phyloP scores from a whole-genome alignment of 2,113 vertebrate species.

The Xiphophorus maculatus region DNA sequence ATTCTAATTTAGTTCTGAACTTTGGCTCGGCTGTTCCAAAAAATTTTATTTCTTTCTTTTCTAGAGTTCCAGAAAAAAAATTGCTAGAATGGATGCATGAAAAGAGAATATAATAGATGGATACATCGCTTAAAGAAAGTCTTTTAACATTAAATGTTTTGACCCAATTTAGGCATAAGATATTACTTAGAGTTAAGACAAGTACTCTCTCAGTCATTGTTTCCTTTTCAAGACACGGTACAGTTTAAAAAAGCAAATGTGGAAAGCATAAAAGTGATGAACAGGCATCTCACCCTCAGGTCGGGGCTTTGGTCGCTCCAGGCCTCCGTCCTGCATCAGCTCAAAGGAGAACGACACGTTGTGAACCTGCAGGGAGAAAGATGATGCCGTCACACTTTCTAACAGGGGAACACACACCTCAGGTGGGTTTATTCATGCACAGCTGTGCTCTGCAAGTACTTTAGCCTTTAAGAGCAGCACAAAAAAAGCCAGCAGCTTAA shows the following conservation, averaged over 20 bases:
- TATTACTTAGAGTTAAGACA: too few relatives aligned
- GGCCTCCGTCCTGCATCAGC: conserved; percentile 96
- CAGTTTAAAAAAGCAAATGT: background rate
- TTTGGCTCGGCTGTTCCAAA: too few relatives aligned
- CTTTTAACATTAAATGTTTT: background rate
- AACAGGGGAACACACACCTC: conserved; percentile 37
- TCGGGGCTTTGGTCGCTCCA: conserved; percentile 95
- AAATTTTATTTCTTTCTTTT: too few relatives aligned
- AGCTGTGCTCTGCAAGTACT: conserved; percentile 39
- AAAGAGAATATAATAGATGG: background rate
- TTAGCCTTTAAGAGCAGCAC: conserved; percentile 6
- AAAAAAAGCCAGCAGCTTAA: too few relatives aligned
- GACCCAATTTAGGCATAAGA: background rate
- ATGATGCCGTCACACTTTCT: background rate
- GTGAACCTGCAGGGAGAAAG: conserved; percentile 83
- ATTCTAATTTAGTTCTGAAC: too few relatives aligned
- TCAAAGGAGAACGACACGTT: conserved; percentile 97
- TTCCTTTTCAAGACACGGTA: too few relatives aligned
- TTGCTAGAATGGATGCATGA: background rate
- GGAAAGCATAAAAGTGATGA: background rate
- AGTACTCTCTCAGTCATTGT: too few relatives aligned
- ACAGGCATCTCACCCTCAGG: conserved; percentile 87
- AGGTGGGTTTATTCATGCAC: conserved; percentile 43
- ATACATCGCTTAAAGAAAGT: background rate
- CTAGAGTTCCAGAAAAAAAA: background rate